Evolutionary conservation across 2,888 invertebrate species (phyloP).

Genomic region (Drosophila kanekoi): DNA sequence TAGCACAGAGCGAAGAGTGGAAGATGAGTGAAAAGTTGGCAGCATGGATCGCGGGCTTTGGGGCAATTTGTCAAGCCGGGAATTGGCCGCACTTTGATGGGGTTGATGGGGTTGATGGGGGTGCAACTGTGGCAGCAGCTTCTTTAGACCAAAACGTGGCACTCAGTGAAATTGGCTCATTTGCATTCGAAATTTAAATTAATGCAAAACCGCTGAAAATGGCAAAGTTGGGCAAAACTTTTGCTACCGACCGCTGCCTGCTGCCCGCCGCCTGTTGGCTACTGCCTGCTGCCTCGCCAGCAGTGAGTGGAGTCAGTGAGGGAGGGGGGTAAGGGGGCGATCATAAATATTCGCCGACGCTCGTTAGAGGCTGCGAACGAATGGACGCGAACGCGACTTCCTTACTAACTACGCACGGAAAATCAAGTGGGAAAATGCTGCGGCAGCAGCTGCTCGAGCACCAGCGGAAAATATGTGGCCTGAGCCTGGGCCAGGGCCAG

Average conservation of each 20-base stretch:
- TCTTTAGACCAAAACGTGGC: slow-evolving; percentile 66
- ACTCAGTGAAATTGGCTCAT: slow-evolving; percentile 82
- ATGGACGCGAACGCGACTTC: slow-evolving; percentile 76
- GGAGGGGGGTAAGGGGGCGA: slow-evolving; percentile 42
- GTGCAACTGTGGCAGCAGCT: slow-evolving; percentile 31
- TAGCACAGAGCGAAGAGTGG: slow-evolving; percentile 20
- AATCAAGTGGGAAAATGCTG: slow-evolving; percentile 79
- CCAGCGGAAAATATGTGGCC: slow-evolving; percentile 72
- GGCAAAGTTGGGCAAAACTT: slow-evolving; percentile 73
- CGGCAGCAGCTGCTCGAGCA: slow-evolving; percentile 65
- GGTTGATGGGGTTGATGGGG: slow-evolving; percentile 66
- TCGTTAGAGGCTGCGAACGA: slow-evolving; percentile 76
- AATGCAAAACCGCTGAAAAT: slow-evolving; percentile 81
- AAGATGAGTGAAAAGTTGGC: slow-evolving; percentile 40
- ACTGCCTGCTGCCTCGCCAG: slow-evolving; percentile 12
- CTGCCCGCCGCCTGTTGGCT: slow-evolving; percentile 23
- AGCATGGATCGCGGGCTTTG: slow-evolving; percentile 35
- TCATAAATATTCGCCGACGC: slow-evolving; percentile 83
- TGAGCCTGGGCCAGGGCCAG: slow-evolving; percentile 8
- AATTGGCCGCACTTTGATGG: slow-evolving; percentile 73
- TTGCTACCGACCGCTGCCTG: slow-evolving; percentile 48
- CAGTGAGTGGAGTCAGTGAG: neutral
- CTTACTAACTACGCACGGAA: slow-evolving; percentile 80
- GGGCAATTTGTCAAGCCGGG: slow-evolving; percentile 77
- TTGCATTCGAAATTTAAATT: slow-evolving; percentile 84